Conservation (phyloP, 2,888 invertebrate species). For the Capitulum mitella region DNA sequence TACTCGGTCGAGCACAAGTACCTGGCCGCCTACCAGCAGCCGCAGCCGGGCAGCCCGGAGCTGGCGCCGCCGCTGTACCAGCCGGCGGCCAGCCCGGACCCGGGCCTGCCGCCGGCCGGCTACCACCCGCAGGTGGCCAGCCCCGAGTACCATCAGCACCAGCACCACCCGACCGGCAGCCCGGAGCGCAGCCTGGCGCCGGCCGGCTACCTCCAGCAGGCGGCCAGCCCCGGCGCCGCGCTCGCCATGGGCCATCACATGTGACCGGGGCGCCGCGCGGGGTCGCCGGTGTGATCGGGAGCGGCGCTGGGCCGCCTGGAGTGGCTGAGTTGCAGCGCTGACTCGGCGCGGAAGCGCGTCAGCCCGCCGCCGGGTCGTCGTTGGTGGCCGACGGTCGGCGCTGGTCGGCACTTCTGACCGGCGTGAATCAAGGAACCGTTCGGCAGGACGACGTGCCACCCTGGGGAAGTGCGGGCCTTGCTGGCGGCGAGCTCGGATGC, state of each 20-base stretch:
- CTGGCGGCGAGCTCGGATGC: too few relatives aligned
- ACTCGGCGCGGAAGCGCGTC: too few relatives aligned
- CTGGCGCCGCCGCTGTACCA: neutral
- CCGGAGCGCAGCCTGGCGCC: neutral
- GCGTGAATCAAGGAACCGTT: too few relatives aligned
- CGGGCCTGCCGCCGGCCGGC: neutral
- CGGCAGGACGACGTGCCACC: too few relatives aligned
- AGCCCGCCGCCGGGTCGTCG: too few relatives aligned
- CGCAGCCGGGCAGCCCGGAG: neutral
- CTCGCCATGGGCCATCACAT: neutral
- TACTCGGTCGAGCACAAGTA: constrained; percentile 10
- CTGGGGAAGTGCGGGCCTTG: too few relatives aligned
- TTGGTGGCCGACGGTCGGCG: too few relatives aligned
- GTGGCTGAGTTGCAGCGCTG: too few relatives aligned
- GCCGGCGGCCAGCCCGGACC: neutral
- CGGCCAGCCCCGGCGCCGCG: neutral
- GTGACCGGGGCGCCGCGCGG: neutral
- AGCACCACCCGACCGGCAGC: neutral
- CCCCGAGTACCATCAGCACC: neutral
- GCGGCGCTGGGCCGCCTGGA: too few relatives aligned
- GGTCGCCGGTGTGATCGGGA: too few relatives aligned
- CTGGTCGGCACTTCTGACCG: too few relatives aligned
- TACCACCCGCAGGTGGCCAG: neutral
- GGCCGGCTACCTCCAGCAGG: neutral
- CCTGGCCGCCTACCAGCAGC: neutral